Evolutionary conservation across 2,797 vertebrate genomes (phyloP), one percentile per base, ranked within the genome.

Genomic region (Xyrichtys novacula): DNA sequence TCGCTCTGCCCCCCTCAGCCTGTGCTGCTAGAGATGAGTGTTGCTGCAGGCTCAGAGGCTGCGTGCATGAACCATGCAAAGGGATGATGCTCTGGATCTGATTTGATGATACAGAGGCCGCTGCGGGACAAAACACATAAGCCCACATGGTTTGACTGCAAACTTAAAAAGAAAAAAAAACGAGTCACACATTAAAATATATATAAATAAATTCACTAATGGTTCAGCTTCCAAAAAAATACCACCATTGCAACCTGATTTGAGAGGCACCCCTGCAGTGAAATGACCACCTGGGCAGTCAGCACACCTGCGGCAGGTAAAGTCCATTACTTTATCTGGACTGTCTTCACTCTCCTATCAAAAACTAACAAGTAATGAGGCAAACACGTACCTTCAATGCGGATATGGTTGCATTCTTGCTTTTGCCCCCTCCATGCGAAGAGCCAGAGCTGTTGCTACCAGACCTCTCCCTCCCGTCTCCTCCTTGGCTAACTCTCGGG

Each of bases 381-480:
- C 40, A 34, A 14, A n/a, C 0, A 40, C 73, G 26, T 74, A 89
- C 95, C 94, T 94, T 95, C 15, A 94, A 74, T 23, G 84, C 75
- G 11, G 70, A 80, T 48, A 90, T 85, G 47, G 92, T 79, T 28
- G 89, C 71, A 76, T 86, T 94, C 77, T 93, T 94, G 87, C 73
- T 89, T 81, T 93, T 95, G 42, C 94, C 91, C 88, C 94, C 94
- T 84, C 95, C 94, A 48, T 95, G 93, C 61, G 95, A 95, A 32
- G 95, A 95, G 17, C 94, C 93, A 5, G 95, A 94, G 91, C 94
- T 95, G 86, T 94, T 95, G 83, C 95, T 95, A 44, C 94, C 93
- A 49, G 94, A 95, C 71, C 94, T 92, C 72, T 95, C 95, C 81
- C 94, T 94, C 23, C 89, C 93, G 78, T 94, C 94, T 17, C 82